These are phyloP conservation scores for Colaptes auratus DNA, from an alignment of 2,113 vertebrate species.

Conservation along the genomic window DNA sequence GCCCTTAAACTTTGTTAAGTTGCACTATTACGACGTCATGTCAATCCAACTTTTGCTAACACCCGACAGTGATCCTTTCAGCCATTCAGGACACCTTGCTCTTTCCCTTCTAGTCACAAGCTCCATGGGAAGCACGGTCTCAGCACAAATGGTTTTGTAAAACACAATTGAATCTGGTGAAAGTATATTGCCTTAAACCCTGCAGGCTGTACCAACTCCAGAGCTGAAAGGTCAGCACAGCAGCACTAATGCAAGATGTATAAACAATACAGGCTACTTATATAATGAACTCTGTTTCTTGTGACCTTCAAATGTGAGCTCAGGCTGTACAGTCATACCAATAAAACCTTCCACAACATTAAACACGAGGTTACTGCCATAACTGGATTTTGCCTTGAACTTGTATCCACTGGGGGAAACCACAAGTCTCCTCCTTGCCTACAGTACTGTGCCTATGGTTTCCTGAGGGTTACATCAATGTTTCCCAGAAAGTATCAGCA, in stretches of 20 bases:
- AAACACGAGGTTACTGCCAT: neutral
- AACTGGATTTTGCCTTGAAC: neutral
- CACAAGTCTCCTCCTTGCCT: neutral
- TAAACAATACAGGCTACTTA: neutral
- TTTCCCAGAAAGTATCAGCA: neutral
- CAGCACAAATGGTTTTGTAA: neutral
- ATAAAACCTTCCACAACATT: neutral
- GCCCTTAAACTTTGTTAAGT: neutral
- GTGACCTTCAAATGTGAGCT: neutral
- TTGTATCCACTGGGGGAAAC: rapidly evolving
- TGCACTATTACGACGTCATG: neutral
- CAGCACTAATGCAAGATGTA: neutral
- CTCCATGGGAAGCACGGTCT: neutral
- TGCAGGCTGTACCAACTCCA: neutral
- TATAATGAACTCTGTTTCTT: neutral
- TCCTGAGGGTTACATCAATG: neutral
- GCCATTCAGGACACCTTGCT: neutral
- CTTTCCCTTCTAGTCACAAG: neutral
- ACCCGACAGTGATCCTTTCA: neutral
- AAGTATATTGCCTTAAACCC: neutral
- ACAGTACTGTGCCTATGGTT: neutral
- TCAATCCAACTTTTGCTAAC: neutral
- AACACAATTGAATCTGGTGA: neutral
- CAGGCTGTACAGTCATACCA: neutral
- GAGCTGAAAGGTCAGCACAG: conserved; percentile 16